A percentile compares a stretch with the other conserved stretches of the same genome.
Conservation (phyloP, 2,113 vertebrate species). For the Rhombomys opimus region DNA sequence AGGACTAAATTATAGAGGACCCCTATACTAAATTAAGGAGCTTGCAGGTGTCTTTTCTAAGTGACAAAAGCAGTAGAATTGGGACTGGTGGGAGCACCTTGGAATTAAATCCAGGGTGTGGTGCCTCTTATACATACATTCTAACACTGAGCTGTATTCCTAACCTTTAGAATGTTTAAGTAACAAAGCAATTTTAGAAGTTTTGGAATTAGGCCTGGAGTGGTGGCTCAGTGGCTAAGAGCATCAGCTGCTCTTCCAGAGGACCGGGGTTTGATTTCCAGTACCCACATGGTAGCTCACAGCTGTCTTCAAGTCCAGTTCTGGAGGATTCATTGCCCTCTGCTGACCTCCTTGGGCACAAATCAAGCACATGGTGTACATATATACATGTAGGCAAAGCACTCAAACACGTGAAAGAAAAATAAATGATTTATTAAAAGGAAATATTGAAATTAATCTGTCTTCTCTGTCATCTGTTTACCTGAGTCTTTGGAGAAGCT, state of each 20-base stretch:
- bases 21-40: background rate
- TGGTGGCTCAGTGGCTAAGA: background rate
- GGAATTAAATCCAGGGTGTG: background rate
- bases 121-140: too few relatives aligned
- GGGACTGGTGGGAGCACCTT: background rate
- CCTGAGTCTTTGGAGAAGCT: conserved; percentile 26
- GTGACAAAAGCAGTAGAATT: background rate
- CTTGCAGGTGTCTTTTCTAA: conserved; percentile 48
- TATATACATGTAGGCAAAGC: background rate
- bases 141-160: background rate
- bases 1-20: conserved; percentile 14
- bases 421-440: background rate
- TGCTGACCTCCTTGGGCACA: background rate
- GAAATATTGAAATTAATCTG: conserved; percentile 49
- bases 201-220: background rate
- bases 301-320: background rate
- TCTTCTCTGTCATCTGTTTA: conserved; percentile 58
- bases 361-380: background rate
- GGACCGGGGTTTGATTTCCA: background rate
- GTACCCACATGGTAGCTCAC: background rate
- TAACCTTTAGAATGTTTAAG: background rate
- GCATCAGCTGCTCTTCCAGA: background rate
- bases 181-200: conserved; percentile 1
- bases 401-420: background rate
- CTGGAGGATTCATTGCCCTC: background rate